Percentiles rank a stretch among this genome's conserved stretches.
Evolutionary conservation across 2,797 vertebrate genomes (phyloP).

Genomic region (Cynopterus sphinx): DNA sequence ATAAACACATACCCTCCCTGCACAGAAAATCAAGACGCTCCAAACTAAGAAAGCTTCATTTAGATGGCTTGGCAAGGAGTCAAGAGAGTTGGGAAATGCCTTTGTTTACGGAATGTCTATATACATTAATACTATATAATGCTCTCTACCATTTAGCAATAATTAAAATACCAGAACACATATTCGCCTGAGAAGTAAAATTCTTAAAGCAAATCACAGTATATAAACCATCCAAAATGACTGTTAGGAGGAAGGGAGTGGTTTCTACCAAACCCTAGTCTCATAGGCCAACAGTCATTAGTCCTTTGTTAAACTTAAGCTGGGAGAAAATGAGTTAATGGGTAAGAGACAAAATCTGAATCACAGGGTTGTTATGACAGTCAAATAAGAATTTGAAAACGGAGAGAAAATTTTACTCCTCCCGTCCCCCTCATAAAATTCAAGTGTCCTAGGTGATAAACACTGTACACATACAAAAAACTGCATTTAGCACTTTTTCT

Average conservation of each 20-base stretch:
- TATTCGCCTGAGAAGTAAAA: not conserved
- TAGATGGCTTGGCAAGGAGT: not conserved
- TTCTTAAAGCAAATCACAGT: not conserved
- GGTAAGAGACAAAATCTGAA: not conserved
- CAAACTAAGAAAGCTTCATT: not conserved
- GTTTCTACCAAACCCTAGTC: not conserved
- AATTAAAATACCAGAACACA: not conserved
- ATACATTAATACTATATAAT: not conserved
- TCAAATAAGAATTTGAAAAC: slow-evolving; percentile 8
- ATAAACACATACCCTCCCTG: not conserved
- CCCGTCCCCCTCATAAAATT: not conserved
- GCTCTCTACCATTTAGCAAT: not conserved
- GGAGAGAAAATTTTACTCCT: not conserved
- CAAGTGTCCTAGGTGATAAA: not conserved
- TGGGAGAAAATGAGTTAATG: not conserved
- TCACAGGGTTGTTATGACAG: not conserved
- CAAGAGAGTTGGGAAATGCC: not conserved
- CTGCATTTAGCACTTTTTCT: not conserved
- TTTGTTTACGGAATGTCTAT: not conserved
- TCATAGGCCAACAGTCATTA: not conserved
- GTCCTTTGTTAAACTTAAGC: not conserved
- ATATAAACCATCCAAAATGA: not conserved
- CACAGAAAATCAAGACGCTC: not conserved
- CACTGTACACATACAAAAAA: not conserved
- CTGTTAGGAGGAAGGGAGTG: not conserved